Conservation (phyloP, 2,888 invertebrate species). For the Dascillus cervinus region DNA sequence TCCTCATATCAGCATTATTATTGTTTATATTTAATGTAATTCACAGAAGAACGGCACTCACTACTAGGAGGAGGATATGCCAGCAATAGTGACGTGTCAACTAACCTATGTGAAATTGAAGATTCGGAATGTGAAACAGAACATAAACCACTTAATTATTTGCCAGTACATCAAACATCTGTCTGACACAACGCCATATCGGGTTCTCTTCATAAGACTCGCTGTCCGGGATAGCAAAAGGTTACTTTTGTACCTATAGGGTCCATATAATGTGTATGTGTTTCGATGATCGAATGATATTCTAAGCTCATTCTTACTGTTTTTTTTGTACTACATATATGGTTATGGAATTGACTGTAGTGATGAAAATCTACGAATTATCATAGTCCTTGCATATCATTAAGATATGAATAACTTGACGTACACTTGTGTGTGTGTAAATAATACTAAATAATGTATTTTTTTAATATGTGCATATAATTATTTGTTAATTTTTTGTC, state of each 20-base stretch:
- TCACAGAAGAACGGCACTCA: constrained; percentile 65
- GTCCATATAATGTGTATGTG: constrained; percentile 10
- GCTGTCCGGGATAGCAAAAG: constrained; percentile 33
- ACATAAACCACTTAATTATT: constrained; percentile 40
- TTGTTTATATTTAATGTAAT: no score
- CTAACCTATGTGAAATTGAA: constrained; percentile 87
- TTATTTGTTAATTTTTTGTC: neutral
- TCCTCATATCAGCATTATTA: no score
- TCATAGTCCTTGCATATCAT: constrained; percentile 36
- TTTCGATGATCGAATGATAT: no score
- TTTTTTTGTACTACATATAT: constrained; percentile 4
- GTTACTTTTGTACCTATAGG: constrained; percentile 25
- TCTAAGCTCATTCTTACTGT: no score
- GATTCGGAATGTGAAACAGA: constrained; percentile 69
- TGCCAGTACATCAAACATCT: constrained; percentile 40
- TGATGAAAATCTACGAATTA: constrained; percentile 20
- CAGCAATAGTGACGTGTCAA: constrained; percentile 81
- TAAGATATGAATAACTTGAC: constrained; percentile 3
- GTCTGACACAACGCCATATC: constrained; percentile 32
- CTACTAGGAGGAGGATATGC: constrained; percentile 58
- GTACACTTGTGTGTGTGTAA: neutral
- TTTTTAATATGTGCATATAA: neutral
- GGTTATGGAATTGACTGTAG: constrained; percentile 24
- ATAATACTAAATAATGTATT: constrained; percentile 1
- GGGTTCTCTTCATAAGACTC: constrained; percentile 25